Evolutionary conservation across 2,797 vertebrate genomes (phyloP).

Genomic region (Caiman crocodilus): DNA sequence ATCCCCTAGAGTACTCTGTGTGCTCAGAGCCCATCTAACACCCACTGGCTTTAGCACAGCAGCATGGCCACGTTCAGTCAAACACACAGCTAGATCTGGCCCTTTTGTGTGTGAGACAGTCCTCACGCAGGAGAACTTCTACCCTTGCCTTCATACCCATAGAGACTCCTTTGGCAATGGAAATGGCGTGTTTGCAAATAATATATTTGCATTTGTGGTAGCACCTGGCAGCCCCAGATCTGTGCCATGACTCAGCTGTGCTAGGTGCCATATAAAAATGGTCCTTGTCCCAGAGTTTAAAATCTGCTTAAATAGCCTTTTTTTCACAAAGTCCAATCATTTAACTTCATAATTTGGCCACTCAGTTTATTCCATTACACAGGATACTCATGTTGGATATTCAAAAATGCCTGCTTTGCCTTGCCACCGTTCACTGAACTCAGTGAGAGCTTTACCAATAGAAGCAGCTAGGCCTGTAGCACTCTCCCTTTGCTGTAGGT

Average conservation of each 20-base stretch:
- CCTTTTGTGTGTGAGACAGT: no score
- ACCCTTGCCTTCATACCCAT: no score
- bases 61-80: no score
- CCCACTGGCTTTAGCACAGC: no score
- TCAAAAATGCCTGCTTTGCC: neutral
- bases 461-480: neutral
- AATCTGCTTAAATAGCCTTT: neutral
- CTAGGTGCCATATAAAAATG: neutral
- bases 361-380: neutral
- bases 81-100: no score
- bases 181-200: neutral
- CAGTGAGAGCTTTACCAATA: neutral
- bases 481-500: neutral
- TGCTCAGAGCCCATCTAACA: no score
- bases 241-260: neutral
- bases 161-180: neutral
- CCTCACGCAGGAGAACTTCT: no score
- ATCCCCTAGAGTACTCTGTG: no score
- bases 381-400: neutral
- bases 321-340: neutral
- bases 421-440: neutral
- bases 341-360: neutral
- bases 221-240: neutral
- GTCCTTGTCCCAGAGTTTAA: neutral
- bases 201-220: neutral